Evolutionary conservation across 2,888 invertebrate genomes (phyloP).

Genomic region (Drosophila tanythrix): DNA sequence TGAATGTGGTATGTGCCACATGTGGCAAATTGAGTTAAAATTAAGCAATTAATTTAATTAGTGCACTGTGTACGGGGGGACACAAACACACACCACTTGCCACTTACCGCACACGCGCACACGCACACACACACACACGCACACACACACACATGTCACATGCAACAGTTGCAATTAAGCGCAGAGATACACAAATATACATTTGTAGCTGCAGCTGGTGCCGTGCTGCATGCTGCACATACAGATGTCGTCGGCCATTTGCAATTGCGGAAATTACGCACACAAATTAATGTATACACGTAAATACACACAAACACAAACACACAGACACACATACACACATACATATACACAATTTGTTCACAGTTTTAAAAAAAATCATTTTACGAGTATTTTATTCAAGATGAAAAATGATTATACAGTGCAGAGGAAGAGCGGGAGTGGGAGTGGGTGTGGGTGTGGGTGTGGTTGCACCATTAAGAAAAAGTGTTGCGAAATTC

Average conservation of each 20-base stretch:
- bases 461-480: background rate
- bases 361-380: slow-evolving; percentile 30
- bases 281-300: slow-evolving; percentile 57
- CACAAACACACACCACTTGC: slow-evolving; percentile 11
- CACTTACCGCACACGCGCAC: slow-evolving; percentile 1
- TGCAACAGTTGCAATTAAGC: slow-evolving; percentile 58
- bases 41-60: slow-evolving; percentile 81
- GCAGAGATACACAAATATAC: slow-evolving; percentile 5
- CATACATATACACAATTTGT: too few species aligned
- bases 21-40: slow-evolving; percentile 81
- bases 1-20: slow-evolving; percentile 56
- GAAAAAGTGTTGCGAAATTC: slow-evolving; percentile 31
- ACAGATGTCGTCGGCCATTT: slow-evolving; percentile 50
- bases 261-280: slow-evolving; percentile 74
- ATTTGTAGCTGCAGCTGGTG: slow-evolving; percentile 22
- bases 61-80: slow-evolving; percentile 51
- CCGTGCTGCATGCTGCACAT: slow-evolving; percentile 26
- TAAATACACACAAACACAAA: slow-evolving; percentile 7
- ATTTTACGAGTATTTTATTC: slow-evolving; percentile 27
- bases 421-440: background rate
- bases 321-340: background rate
- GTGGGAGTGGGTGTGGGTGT: accelerated
- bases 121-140: background rate
- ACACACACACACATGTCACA: slow-evolving; percentile 29
- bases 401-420: slow-evolving; percentile 56